Conservation (phyloP, 2,113 vertebrate genomes). For the Casuarius casuarius region DNA sequence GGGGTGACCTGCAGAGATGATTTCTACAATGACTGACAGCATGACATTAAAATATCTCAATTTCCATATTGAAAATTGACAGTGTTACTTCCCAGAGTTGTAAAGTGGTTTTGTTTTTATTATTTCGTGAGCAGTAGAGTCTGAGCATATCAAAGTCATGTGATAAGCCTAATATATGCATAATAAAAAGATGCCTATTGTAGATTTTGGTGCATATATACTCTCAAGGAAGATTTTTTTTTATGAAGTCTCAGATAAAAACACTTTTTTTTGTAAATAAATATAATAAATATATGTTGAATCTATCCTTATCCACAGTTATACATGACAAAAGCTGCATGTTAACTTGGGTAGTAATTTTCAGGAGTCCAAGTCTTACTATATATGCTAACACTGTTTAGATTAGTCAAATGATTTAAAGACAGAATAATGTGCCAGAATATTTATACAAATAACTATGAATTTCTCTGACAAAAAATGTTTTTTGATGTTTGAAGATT, state of each 20-base stretch:
- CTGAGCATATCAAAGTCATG: not conserved
- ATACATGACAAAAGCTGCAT: not conserved
- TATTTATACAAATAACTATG: not conserved
- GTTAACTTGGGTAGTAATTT: not conserved
- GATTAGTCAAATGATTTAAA: not conserved
- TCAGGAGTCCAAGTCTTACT: not conserved
- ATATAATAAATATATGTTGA: not conserved
- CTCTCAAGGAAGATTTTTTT: not conserved
- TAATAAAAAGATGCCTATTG: not conserved
- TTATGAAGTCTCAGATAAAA: not conserved
- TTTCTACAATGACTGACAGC: not conserved
- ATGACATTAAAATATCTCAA: not conserved
- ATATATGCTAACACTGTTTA: not conserved
- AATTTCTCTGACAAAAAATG: not conserved
- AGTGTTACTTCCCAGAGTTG: not conserved
- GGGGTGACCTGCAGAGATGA: not conserved
- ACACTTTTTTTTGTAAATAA: not conserved
- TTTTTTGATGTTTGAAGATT: accelerated
- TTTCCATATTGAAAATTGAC: not conserved
- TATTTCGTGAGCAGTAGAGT: not conserved
- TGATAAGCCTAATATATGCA: not conserved
- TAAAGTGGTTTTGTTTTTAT: not conserved
- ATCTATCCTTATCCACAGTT: not conserved
- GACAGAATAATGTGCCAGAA: accelerated
- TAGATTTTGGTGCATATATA: not conserved